These are phyloP conservation scores for Tribolium freemani DNA, from an alignment of 2,888 invertebrate species.

Conservation along the genomic window DNA sequence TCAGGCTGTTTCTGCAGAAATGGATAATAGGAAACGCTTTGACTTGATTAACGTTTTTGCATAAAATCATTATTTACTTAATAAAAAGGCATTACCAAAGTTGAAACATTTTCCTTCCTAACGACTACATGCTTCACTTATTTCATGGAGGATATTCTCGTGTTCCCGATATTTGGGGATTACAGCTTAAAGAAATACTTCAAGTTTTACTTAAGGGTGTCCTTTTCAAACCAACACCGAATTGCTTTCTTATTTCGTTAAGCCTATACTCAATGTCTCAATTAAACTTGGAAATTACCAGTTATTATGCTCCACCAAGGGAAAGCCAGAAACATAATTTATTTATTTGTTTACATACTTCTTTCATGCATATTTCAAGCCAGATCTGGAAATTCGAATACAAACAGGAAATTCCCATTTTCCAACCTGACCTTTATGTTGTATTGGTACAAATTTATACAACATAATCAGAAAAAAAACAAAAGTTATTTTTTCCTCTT, in stretches of 20 bases:
- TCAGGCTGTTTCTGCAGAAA: not conserved
- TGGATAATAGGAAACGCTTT: not conserved
- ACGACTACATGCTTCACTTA: constrained; percentile 15
- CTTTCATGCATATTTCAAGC: constrained; percentile 8
- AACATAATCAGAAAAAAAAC: not conserved
- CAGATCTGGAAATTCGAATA: constrained; percentile 14
- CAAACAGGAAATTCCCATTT: constrained; percentile 6
- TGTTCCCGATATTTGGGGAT: constrained; percentile 20
- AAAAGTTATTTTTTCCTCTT: not conserved
- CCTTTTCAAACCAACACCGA: constrained; percentile 13
- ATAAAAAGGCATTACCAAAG: constrained; percentile 18
- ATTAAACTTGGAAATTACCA: constrained; percentile 1
- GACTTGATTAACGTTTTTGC: constrained; percentile 20
- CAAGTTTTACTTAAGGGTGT: constrained; percentile 26
- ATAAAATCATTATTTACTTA: constrained; percentile 18
- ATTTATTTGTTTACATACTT: constrained; percentile 24
- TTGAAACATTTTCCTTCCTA: constrained; percentile 18
- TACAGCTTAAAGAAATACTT: constrained; percentile 29
- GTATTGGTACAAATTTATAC: not conserved
- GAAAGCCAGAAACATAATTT: constrained; percentile 1
- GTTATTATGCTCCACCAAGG: constrained; percentile 1
- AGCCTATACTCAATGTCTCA: not conserved
- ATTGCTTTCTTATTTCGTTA: not conserved
- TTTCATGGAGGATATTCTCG: constrained; percentile 10
- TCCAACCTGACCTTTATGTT: not conserved